Evolutionary conservation across 2,888 invertebrate genomes (phyloP).

Genomic region (Enchytraeus crypticus): DNA sequence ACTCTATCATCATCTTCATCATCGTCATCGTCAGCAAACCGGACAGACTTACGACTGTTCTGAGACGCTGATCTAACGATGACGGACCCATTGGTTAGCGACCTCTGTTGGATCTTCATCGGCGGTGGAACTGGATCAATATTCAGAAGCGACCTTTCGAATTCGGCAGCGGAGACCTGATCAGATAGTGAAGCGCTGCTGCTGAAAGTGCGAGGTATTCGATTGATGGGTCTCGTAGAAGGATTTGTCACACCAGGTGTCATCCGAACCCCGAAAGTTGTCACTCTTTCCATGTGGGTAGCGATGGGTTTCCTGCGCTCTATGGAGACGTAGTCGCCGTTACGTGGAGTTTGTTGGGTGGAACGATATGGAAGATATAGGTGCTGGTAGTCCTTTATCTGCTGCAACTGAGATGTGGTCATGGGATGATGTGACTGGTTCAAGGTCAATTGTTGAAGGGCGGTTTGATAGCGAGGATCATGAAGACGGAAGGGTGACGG

Average conservation of each 20-base stretch:
- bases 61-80: neutral
- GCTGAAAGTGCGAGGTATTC: neutral
- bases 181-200: neutral
- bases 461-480: too few relatives aligned
- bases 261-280: neutral
- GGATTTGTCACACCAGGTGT: neutral
- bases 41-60: neutral
- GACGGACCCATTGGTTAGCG: neutral
- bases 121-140: neutral
- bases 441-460: too few relatives aligned
- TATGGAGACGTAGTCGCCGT: neutral
- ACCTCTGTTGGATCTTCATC: neutral
- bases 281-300: neutral
- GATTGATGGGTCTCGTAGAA: neutral
- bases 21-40: neutral
- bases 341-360: neutral
- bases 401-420: neutral
- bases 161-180: neutral
- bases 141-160: neutral
- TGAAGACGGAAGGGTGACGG: neutral
- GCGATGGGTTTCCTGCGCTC: neutral
- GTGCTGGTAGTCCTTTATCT: too few relatives aligned
- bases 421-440: too few relatives aligned
- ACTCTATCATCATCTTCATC: too few relatives aligned
- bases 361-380: neutral